phyloP scores from a whole-genome alignment of 2,797 vertebrate genomes.

The Ibycter americanus region DNA sequence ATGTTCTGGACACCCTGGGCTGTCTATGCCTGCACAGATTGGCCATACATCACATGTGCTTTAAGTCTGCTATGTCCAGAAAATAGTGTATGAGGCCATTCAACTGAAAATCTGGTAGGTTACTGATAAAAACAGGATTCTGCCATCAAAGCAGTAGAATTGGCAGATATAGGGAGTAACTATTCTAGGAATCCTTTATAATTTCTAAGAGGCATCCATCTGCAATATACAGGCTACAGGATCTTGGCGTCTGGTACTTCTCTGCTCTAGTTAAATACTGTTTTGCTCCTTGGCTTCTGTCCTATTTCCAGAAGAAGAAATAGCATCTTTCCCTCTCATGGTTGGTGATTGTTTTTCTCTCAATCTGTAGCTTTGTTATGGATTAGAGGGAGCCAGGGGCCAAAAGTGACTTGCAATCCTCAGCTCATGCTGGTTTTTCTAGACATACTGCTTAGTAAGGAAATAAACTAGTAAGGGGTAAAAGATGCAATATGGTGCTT shows the following conservation, averaged over 20 bases:
- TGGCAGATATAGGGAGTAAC: background rate
- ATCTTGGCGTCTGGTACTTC: background rate
- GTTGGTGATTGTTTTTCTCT: constrained; percentile 26
- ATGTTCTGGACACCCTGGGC: background rate
- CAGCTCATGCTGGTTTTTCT: background rate
- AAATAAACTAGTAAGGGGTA: background rate
- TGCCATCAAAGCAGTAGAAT: background rate
- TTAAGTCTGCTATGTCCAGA: background rate
- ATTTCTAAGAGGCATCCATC: background rate
- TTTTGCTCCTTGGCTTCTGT: constrained; percentile 38
- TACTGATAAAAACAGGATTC: background rate
- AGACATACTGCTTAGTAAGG: background rate
- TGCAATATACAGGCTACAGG: background rate
- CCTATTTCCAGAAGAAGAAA: constrained; percentile 31
- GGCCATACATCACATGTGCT: background rate
- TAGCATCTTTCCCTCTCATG: background rate
- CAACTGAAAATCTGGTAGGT: background rate
- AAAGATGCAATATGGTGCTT: constrained; percentile 17
- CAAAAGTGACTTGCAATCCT: constrained; percentile 5
- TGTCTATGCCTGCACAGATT: background rate
- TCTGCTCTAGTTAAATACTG: background rate
- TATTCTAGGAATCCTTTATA: background rate
- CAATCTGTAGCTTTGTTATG: constrained; percentile 36
- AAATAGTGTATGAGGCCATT: background rate
- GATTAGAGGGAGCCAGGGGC: background rate